phyloP scores from a whole-genome alignment of 2,888 invertebrate genomes.

The Scaeva pyrastri region DNA sequence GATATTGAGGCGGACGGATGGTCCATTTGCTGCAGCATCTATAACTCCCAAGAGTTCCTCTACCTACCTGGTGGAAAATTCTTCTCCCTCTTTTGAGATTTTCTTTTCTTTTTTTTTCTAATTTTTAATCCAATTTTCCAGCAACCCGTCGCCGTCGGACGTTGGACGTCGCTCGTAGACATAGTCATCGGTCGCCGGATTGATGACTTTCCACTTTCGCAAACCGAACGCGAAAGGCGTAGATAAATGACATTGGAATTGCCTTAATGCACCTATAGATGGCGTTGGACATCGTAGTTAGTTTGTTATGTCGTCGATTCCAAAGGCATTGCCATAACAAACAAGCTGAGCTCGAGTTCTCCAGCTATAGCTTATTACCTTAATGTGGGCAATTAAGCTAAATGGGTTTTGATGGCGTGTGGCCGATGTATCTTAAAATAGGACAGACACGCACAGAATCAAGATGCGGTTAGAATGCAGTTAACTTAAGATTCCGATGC shows the following conservation, averaged over 20 bases:
- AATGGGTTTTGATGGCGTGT: constrained; percentile 67
- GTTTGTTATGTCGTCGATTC: constrained; percentile 32
- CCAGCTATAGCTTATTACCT: constrained; percentile 65
- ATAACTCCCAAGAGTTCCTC: constrained; percentile 18
- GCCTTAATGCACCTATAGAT: constrained; percentile 57
- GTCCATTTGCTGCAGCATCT: constrained; percentile 28
- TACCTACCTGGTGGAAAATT: constrained; percentile 21
- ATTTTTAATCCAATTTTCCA: constrained; percentile 67
- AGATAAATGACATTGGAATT: constrained; percentile 67
- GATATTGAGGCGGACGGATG: constrained; percentile 32
- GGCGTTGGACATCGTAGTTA: constrained; percentile 56
- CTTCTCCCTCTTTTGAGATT: constrained; percentile 6
- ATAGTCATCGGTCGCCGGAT: constrained; percentile 39
- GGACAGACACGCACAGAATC: neutral
- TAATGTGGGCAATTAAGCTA: constrained; percentile 66
- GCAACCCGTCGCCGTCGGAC: constrained; percentile 47
- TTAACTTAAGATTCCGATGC: neutral
- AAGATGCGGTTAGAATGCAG: neutral
- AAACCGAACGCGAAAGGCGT: constrained; percentile 55
- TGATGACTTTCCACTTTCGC: constrained; percentile 69
- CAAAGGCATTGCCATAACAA: constrained; percentile 42
- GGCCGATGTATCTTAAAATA: constrained; percentile 65
- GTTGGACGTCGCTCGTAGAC: neutral
- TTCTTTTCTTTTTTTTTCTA: neutral
- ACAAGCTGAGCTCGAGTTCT: constrained; percentile 13